Conservation (phyloP, 2,797 vertebrate species). For the Scomberomorus guttatus region DNA sequence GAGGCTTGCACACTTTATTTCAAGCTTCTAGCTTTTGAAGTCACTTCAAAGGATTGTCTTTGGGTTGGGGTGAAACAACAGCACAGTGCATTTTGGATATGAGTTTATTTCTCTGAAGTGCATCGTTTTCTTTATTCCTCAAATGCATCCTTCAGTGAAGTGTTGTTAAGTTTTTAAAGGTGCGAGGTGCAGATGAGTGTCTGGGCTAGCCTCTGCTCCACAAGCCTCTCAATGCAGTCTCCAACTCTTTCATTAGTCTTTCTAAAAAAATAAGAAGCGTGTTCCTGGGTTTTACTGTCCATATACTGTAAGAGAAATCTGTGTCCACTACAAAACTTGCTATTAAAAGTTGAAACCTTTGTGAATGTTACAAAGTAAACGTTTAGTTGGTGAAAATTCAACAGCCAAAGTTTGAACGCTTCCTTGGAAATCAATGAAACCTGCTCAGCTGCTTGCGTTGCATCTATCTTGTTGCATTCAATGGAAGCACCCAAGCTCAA, state of each 20-base stretch:
- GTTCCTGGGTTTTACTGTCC: too few species aligned
- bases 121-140: conserved; percentile 3
- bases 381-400: too few species aligned
- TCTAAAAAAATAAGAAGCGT: too few species aligned
- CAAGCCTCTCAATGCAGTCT: too few species aligned
- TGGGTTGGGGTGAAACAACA: conserved; percentile 22
- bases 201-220: too few species aligned
- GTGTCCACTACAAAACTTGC: too few species aligned
- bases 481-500: background rate
- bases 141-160: conserved; percentile 2
- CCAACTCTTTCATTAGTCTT: too few species aligned
- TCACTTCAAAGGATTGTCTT: conserved; percentile 49
- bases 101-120: conserved; percentile 19
- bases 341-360: too few species aligned
- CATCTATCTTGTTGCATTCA: background rate
- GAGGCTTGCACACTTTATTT: conserved; percentile 24
- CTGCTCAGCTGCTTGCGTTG: background rate
- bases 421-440: too few species aligned
- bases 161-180: conserved; percentile 1
- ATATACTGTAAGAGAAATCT: too few species aligned
- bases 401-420: too few species aligned
- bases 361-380: too few species aligned
- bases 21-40: conserved; percentile 45
- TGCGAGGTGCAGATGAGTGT: background rate
- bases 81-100: conserved; percentile 31